Percentiles rank a stretch among this genome's conserved stretches.
Conservation (phyloP, 2,797 vertebrate species). For the Spondyliosoma cantharus region DNA sequence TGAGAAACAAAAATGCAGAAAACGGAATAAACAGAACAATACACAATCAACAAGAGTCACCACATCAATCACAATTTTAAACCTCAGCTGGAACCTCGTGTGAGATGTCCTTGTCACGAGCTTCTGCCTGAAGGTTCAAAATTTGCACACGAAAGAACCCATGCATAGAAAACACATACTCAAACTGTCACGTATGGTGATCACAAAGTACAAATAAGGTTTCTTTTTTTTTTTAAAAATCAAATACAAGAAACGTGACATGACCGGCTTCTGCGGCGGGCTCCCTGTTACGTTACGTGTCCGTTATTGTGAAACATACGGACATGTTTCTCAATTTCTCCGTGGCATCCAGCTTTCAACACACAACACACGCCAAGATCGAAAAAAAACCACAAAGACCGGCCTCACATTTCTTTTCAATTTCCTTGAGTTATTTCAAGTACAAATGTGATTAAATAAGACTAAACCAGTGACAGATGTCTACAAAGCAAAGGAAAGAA, state of each 20-base stretch:
- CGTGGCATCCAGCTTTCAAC: conserved; percentile 19
- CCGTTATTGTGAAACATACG: conserved; percentile 38
- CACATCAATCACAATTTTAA: conserved; percentile 69
- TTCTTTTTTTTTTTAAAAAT: conserved; percentile 39
- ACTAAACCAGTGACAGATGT: conserved; percentile 59
- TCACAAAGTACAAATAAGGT: conserved; percentile 69
- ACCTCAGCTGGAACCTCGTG: conserved; percentile 26
- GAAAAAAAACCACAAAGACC: conserved; percentile 38
- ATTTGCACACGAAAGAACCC: conserved; percentile 63
- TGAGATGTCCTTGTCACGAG: neutral
- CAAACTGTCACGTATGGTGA: conserved; percentile 51
- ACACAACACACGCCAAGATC: conserved; percentile 22
- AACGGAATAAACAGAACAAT: conserved; percentile 60
- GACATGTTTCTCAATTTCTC: conserved; percentile 37
- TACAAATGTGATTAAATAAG: conserved; percentile 60
- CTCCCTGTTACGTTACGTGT: conserved; percentile 25
- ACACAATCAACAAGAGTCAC: conserved; percentile 63
- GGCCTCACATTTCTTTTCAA: conserved; percentile 34
- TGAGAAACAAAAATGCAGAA: conserved; percentile 62
- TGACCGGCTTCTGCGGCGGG: conserved; percentile 23
- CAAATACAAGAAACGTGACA: conserved; percentile 55
- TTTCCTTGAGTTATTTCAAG: conserved; percentile 53
- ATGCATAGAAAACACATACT: conserved; percentile 67
- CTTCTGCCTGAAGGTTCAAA: conserved; percentile 49
- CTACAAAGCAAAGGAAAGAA: conserved; percentile 62